Evolutionary conservation across 2,797 vertebrate genomes (phyloP).

Genomic region (Chrysocyon brachyurus): DNA sequence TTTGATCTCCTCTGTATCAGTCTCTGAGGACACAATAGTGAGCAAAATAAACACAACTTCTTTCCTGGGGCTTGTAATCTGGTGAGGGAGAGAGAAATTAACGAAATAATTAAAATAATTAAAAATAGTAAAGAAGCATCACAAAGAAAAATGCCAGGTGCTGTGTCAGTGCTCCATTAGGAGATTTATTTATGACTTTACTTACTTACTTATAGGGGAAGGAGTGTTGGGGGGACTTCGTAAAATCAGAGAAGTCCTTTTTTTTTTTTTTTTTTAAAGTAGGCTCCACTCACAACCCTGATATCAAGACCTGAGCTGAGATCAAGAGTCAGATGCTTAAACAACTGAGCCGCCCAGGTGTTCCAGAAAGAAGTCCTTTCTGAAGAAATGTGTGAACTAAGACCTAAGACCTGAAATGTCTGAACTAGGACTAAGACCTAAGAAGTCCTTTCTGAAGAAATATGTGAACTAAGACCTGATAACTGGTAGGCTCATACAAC

Average conservation of each 20-base stretch:
- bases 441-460: slow-evolving; percentile 28
- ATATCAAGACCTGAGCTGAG: not conserved
- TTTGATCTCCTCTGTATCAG: not conserved
- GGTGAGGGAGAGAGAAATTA: not conserved
- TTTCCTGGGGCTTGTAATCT: not conserved
- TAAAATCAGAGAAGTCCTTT: not conserved
- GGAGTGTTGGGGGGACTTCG: not conserved
- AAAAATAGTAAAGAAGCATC: not conserved
- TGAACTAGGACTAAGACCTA: not conserved
- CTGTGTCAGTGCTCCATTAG: not conserved
- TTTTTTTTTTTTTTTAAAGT: not conserved
- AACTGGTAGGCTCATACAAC: not conserved
- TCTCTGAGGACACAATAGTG: not conserved
- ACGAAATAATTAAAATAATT: not conserved
- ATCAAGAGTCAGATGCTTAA: not conserved
- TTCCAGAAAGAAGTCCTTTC: slow-evolving; percentile 8
- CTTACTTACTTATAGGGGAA: not conserved
- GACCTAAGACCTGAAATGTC: not conserved
- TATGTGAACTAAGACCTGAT: not conserved
- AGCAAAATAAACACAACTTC: not conserved
- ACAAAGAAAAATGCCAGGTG: not conserved
- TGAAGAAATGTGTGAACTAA: not conserved
- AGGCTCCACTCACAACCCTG: not conserved
- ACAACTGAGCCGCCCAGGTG: not conserved
- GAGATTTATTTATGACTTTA: not conserved